Base-by-base conservation (phyloP, 2,797 vertebrate genomes). In the Micropoecilia bifurca region DNA sequence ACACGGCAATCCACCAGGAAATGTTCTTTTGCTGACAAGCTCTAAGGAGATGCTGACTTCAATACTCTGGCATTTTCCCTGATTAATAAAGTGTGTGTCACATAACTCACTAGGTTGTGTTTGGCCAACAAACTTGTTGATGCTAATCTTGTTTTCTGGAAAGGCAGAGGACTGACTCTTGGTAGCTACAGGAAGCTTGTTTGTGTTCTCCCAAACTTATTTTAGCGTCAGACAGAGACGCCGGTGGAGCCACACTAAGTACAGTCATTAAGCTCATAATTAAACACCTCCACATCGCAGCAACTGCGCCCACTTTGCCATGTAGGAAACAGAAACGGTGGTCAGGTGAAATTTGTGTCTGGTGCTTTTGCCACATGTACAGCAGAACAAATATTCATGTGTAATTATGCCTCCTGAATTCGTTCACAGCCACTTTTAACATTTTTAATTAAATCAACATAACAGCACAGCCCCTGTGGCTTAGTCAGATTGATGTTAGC, bases 261-360 rank as follows among this genome's bases (percentile, higher is more conserved):
- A 89, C 55, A 78, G 78, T 66, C 82, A 90, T 84, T 92, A 78
- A 92, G 80, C 88, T 77, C 80, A 84, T 94, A 94, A 95, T 94
- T 93, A 95, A 95, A 95, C 94, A 93, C 92, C 90, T 93, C 80
- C 78, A 81, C 68, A 13, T 9, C 79, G 36, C 55, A 22, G 10
- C 14, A 3, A n/a, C 33, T 33, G 73, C 77, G 74, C 74, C 78
- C 74, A 78, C 68, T 63, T 43, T 57, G 43, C 72, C 3, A 33
- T 36, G 73, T 30, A 75, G 76, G 43, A 36, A 80, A 47, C 53
- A 39, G 25, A 59, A 66, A 50, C 16, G 1, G 12, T 0, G 25
- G 36, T 43, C 6, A 25, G 25, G 73, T 13, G 14, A 30, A 59
- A 28, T 28, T 10, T 3, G 59, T 14, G 9, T 6, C 14, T 41